Evolutionary conservation across 2,113 vertebrate species (phyloP), one percentile per base, ranked within the genome.

Genomic region (Sceloporus undulatus): DNA sequence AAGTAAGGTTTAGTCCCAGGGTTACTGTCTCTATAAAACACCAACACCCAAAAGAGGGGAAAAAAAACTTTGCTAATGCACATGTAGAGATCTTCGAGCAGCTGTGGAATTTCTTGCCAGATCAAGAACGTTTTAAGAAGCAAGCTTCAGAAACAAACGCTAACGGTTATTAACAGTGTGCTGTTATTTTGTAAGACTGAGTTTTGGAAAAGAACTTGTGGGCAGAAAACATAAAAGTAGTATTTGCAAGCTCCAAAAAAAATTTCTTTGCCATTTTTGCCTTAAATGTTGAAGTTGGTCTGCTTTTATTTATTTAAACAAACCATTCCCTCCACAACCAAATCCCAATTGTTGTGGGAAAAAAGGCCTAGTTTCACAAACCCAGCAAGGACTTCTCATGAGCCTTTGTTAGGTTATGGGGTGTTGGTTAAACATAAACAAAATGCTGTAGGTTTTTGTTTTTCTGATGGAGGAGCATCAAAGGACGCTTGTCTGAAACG

Each of bases 371-470:
- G 62, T 85, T 92, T 62, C 89, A 82, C 89, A 82, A 84, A 79
- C 85, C 81, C 87, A 91, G 91, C 95, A 96, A 96, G 96, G 85
- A 92, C 95, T 94, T 94, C 93, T 95, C 95, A 91, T 90, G 91
- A 74, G 91, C 94, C 90, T 95, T 93, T 95, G 91, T 94, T 93
- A 89, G 92, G 93, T 92, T 93, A 83, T 93, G 92, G 92, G 86
- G 93, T 88, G 92, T 88, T 91, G 92, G 96, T 94, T n/a, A n/a
- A 97, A 97, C 87, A 96, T 97, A 98, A 98, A 98, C 97, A 98
- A 92, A 97, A 95, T 97, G 97, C 97, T 98, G 97, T 98, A 98
- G 98, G 97, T 98, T 97, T 96, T 91, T 94, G n/a, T 96, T 71
- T 91, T 94, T 96, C 94, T 96, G 94, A 96, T 94, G 89, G 93